Evolutionary conservation across 1,140 invertebrate genomes (phyloP), one percentile per base, ranked within the genome.

Genomic region (Nixonia krombeini): DNA sequence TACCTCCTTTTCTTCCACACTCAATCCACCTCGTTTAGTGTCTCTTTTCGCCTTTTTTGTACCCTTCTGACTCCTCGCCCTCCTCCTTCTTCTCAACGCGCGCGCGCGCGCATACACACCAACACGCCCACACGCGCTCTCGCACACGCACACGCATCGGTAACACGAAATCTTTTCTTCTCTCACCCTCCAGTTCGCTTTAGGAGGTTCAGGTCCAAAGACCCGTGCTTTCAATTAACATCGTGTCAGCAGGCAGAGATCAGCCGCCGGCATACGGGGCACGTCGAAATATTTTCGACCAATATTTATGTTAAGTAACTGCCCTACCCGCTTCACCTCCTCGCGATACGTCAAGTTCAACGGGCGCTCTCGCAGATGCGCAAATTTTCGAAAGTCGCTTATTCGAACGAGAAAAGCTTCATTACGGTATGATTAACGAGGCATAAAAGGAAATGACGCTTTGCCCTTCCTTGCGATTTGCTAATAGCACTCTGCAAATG

Each of bases 221-320:
- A 38, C 61, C 61, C 51, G 63, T 59, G 72, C 77, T 78, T 80
- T 79, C 79, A 79, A 81, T 80, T 81, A 80, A 76, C 76, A 62
- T 80, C 72, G 73, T 58, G 72, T 79, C 74, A 79, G 74, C 77
- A 69, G 68, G 70, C 63, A 40, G 26, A 45, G 52, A 81, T 77
- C 74, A 78, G 72, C 77, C 79, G 65, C 45, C 64, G 76, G 75
- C 73, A 59, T 42, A 71, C 53, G 70, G 73, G 69, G 64, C 55
- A 70, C 66, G 71, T 75, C 74, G 72, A 78, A 79, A 81, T 80
- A 78, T 76, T 81, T 76, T 76, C 69, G 72, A 62, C 71, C 70
- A 75, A 81, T 79, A 78, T 81, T 79, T 79, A 79, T 78, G 76
- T 76, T 79, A 77, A 77, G 73, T 52, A 66, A 66, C 40, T 64